Evolutionary conservation across 1,140 invertebrate genomes (phyloP).

Genomic region (Temnothorax nylanderi): DNA sequence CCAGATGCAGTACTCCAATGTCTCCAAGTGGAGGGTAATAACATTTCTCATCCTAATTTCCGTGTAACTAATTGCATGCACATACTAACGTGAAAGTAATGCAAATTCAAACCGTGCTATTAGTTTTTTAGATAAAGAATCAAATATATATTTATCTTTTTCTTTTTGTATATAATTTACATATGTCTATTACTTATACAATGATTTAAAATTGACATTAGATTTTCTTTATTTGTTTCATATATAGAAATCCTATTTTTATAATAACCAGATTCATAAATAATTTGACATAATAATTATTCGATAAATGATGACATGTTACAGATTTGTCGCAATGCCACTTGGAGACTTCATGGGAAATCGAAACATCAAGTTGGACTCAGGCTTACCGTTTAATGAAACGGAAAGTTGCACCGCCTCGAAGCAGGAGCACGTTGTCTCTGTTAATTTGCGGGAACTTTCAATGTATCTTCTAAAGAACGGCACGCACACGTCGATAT

Average conservation of each 20-base stretch:
- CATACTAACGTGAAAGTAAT: slow-evolving; percentile 1
- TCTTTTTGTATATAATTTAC: not conserved
- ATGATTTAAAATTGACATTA: not conserved
- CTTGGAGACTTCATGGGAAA: slow-evolving; percentile 83
- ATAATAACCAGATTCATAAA: not conserved
- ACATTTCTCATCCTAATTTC: slow-evolving; percentile 39
- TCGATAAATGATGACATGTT: slow-evolving; percentile 41
- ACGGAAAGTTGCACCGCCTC: slow-evolving; percentile 94
- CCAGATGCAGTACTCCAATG: slow-evolving; percentile 93
- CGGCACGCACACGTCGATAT: slow-evolving; percentile 83
- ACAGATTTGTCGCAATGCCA: slow-evolving; percentile 78
- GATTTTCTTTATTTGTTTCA: not conserved
- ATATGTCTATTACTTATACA: not conserved
- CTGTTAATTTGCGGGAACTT: slow-evolving; percentile 93
- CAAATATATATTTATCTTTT: not conserved
- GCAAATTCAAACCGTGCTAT: not conserved
- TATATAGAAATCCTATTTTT: not conserved
- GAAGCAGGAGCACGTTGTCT: slow-evolving; percentile 94
- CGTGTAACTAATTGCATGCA: slow-evolving; percentile 21
- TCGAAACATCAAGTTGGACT: slow-evolving; percentile 81
- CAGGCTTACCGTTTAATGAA: slow-evolving; percentile 91
- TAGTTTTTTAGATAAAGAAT: not conserved
- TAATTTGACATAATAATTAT: not conserved
- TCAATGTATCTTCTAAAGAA: slow-evolving; percentile 93
- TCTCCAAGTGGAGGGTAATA: slow-evolving; percentile 88